Base-by-base conservation (phyloP, 2,888 invertebrate species). In the Drosophila silvestris region DNA sequence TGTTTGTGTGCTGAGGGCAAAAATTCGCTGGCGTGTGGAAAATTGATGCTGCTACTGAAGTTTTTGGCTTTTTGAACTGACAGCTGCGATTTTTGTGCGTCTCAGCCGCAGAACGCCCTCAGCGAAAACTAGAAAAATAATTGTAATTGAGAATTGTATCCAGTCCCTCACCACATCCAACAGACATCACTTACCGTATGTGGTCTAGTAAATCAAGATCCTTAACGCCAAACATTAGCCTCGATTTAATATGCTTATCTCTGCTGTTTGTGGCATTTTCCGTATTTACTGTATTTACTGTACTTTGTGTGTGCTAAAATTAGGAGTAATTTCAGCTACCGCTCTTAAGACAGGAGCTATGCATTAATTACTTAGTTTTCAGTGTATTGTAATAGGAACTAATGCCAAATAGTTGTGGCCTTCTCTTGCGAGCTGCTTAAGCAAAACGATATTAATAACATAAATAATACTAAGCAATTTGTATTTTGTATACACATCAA, bases 11-110 rank as follows among this genome's bases (percentile, higher is more conserved):
- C 47, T 53, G 67, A 67, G 67, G 72, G 71, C 70, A 52, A 74
- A 84, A 83, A 81, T 75, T 58, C 71, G 74, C 73, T 83, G 83
- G 89, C 65, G 75, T 83, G 81, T 74, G 83, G 77, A 80, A 87
- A 87, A 87, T 87, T 87, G 87, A 89, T 87, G 87, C 85, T 89
- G 88, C 68, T 80, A 70, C 63, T 85, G 78, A 90, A 86, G 90
- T 90, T 89, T 90, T 89, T 87, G 90, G 82, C 89, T 89, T 89
- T 90, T 85, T 85, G 81, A 87, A 86, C 89, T 83, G 90, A 89
- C 88, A 90, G 85, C 87, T 81, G 79, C 83, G 85, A 86, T 90
- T 90, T 89, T 79, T 82, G 88, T 90, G 79, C 79, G 79, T 77
- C 82, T 59, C 74, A 81, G 69, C 62, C 71, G 62, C 72, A 47